These are phyloP conservation scores for Eriocheir sinensis DNA, from an alignment of 1,140 invertebrate species.

Conservation along the genomic window DNA sequence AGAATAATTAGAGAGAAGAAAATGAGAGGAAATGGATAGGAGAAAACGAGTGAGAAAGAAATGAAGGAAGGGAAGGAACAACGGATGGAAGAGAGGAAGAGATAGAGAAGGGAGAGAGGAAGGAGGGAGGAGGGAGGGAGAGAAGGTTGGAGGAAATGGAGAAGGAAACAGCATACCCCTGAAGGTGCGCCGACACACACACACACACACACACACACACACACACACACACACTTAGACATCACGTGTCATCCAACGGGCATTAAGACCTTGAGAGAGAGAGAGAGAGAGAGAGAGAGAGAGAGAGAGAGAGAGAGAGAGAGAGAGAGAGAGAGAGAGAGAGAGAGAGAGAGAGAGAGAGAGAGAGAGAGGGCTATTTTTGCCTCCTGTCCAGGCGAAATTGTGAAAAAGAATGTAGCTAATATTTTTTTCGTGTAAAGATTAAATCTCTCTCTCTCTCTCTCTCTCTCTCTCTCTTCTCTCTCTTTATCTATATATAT, in stretches of 20 bases:
- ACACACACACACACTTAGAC: background rate
- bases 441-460: conserved; percentile 4
- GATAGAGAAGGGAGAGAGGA: background rate
- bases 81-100: no score
- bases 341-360: background rate
- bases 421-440: no score
- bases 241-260: background rate
- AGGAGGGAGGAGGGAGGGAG: background rate
- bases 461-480: conserved; percentile 5
- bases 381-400: background rate
- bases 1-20: no score
- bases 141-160: background rate
- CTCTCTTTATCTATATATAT: background rate
- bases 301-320: conserved; percentile 4
- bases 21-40: no score
- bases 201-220: conserved; percentile 4
- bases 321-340: conserved; percentile 4
- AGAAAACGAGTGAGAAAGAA: no score
- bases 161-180: background rate
- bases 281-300: background rate
- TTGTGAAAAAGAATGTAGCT: background rate
- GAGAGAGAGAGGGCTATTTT: background rate
- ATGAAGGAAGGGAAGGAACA: no score
- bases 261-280: background rate
- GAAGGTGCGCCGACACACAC: background rate